Evolutionary conservation across 2,113 vertebrate genomes (phyloP).

Genomic region (Pachycephala philippinensis): DNA sequence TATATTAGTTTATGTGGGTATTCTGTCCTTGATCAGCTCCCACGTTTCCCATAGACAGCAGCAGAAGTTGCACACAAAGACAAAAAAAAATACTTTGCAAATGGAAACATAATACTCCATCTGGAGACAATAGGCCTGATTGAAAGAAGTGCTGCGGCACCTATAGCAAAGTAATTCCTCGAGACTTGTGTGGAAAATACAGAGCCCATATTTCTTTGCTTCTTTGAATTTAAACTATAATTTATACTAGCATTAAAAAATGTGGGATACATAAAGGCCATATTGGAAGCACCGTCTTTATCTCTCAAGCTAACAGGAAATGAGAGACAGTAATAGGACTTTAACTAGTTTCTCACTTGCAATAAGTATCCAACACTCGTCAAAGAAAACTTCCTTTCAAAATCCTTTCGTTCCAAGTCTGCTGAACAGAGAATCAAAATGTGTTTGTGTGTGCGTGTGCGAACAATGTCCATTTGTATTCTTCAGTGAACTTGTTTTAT

Average conservation of each 20-base stretch:
- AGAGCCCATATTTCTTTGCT: not conserved
- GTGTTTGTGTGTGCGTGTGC: not conserved
- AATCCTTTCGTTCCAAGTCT: not conserved
- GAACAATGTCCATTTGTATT: slow-evolving; percentile 30
- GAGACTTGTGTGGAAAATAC: not conserved
- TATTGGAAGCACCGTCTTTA: not conserved
- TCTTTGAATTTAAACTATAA: not conserved
- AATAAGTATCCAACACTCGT: not conserved
- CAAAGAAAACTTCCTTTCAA: not conserved
- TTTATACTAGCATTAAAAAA: not conserved
- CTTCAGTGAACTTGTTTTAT: not conserved
- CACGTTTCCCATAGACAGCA: not conserved
- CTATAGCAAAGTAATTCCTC: not conserved
- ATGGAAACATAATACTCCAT: not conserved
- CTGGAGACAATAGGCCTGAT: not conserved
- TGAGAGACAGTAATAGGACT: slow-evolving; percentile 30
- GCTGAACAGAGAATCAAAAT: not conserved
- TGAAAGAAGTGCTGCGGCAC: not conserved
- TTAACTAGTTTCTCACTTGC: slow-evolving; percentile 28
- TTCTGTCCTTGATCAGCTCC: slow-evolving; percentile 17
- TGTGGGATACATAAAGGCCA: slow-evolving; percentile 40
- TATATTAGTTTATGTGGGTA: slow-evolving; percentile 4
- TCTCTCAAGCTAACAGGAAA: slow-evolving; percentile 27
- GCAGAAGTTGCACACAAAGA: not conserved
- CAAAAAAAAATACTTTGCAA: not conserved